phyloP scores from a whole-genome alignment of 35 echinoderm and acorn worm species.

The Anneissia japonica region DNA sequence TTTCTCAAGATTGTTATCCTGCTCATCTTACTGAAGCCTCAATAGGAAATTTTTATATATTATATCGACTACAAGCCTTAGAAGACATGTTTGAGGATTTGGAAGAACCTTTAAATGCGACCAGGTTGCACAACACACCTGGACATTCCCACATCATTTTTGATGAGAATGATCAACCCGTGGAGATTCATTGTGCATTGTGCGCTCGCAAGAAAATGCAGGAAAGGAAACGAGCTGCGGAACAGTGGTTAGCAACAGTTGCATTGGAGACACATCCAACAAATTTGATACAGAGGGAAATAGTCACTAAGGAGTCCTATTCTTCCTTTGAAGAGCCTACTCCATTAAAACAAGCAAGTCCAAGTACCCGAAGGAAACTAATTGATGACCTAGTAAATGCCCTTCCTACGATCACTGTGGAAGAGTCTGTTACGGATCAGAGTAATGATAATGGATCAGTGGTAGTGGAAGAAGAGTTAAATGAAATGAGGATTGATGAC shows the following conservation, averaged over 20 bases:
- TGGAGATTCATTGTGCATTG: background rate
- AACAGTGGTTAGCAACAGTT: background rate
- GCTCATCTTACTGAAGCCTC: background rate
- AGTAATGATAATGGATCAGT: background rate
- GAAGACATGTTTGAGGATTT: constrained; percentile 26
- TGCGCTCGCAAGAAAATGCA: background rate
- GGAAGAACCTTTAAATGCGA: background rate
- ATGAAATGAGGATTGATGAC: background rate
- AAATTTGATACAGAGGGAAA: background rate
- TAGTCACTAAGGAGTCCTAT: background rate
- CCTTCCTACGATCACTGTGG: background rate
- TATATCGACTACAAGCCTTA: background rate
- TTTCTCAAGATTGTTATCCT: background rate
- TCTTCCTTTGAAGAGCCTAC: background rate
- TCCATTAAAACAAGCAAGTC: constrained; percentile 19
- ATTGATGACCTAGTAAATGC: constrained; percentile 31
- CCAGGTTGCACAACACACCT: background rate
- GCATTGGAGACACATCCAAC: background rate
- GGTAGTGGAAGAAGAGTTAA: background rate
- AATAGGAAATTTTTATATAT: background rate
- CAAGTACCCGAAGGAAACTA: background rate
- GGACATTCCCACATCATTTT: background rate
- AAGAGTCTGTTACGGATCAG: constrained; percentile 12
- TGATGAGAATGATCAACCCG: background rate
- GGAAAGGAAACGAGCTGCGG: background rate